A percentile compares a stretch with the other conserved stretches of the same genome.
Conservation (phyloP, 2,888 invertebrate genomes). For the Callimorpha dominula region DNA sequence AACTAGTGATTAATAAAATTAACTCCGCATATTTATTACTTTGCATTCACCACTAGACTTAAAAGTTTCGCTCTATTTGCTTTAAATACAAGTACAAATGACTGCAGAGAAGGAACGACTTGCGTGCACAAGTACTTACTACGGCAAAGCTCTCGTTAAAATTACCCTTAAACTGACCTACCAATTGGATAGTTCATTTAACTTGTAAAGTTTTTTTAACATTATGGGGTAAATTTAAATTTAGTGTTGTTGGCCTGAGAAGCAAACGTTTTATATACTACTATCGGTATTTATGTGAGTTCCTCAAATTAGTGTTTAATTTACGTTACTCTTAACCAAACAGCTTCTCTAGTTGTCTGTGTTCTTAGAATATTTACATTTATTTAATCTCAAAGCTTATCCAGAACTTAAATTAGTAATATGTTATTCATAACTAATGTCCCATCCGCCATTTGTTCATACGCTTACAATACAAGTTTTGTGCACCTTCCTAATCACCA, state of each 20-base stretch:
- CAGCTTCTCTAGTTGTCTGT: too few relatives aligned
- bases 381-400: not conserved
- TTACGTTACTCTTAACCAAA: not conserved
- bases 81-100: constrained; percentile 43
- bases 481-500: constrained; percentile 59
- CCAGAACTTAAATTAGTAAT: not conserved
- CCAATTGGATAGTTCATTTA: constrained; percentile 5
- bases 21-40: constrained; percentile 22
- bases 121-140: constrained; percentile 39
- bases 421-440: constrained; percentile 1
- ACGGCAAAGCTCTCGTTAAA: constrained; percentile 19
- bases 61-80: constrained; percentile 43
- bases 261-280: too few relatives aligned
- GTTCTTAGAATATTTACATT: too few relatives aligned
- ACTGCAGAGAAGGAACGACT: constrained; percentile 39
- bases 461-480: constrained; percentile 25
- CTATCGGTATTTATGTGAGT: too few relatives aligned
- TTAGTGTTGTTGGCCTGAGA: not conserved
- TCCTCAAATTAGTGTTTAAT: not conserved
- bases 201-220: not conserved
- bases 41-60: constrained; percentile 23
- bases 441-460: constrained; percentile 20
- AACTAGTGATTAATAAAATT: constrained; percentile 22
- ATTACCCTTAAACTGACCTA: constrained; percentile 28
- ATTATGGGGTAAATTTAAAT: not conserved